Evolutionary conservation across 2,797 vertebrate genomes (phyloP).

Genomic region (Coregonus ussuriensis): DNA sequence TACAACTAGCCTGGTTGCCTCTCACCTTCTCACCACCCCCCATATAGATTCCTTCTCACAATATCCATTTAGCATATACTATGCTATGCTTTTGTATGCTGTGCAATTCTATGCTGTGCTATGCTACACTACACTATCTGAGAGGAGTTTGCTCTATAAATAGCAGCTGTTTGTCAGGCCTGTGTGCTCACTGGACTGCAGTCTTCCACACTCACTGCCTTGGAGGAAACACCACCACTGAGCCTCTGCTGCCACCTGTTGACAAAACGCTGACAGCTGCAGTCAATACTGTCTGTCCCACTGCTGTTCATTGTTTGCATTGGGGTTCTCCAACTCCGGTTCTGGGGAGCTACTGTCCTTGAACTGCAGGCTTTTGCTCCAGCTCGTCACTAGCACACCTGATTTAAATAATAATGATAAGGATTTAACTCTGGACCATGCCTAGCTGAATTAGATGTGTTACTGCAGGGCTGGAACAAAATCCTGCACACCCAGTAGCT

Average conservation of each 20-base stretch:
- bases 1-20: neutral
- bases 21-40: neutral
- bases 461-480: neutral
- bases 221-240: neutral
- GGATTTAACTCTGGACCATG: too few relatives aligned
- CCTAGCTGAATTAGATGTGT: too few relatives aligned
- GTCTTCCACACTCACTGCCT: neutral
- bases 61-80: neutral
- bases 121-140: constrained; percentile 1
- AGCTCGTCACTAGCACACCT: too few relatives aligned
- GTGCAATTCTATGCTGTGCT: neutral
- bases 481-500: neutral
- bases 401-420: too few relatives aligned
- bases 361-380: neutral
- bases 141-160: constrained; percentile 43
- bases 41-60: neutral
- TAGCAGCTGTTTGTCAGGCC: constrained; percentile 52
- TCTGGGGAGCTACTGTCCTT: neutral
- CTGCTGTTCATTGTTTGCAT: neutral
- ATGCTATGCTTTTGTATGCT: neutral
- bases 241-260: constrained; percentile 80
- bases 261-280: constrained; percentile 45
- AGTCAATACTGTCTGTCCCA: neutral
- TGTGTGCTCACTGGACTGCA: constrained; percentile 23
- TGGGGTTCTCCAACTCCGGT: neutral